Base-by-base conservation (phyloP, 2,888 invertebrate genomes). In the Drosophila affinis region DNA sequence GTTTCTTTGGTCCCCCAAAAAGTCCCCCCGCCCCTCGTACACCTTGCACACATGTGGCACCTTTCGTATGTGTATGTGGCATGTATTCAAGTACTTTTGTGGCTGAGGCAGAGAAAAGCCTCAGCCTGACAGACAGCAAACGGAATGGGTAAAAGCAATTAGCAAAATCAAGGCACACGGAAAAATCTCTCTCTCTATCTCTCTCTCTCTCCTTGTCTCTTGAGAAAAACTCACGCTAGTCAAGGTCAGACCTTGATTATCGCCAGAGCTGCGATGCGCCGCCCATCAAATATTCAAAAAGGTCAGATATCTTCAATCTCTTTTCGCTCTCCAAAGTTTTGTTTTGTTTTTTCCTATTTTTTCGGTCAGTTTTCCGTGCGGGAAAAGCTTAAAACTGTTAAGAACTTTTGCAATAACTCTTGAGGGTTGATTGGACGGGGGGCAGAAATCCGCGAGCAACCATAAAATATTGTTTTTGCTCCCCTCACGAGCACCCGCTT, bases 381-480 rank as follows among this genome's bases (percentile, higher is more conserved):
- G 46, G 39, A 51, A 49, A 78, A 77, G 63, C 78, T 77, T 77
- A 61, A 80, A 78, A 65, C 75, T 75, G 68, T 60, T 55, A 59
- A 78, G 55, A 78, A 78, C 81, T 78, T 78, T 78, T 63, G 78
- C 68, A 81, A 78, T 78, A 78, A 78, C 77, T 78, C 76, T 78
- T 72, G 2, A 7, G 39, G 56, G 34, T 32, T 32, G 32, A 3
- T 32, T 12, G 12, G 62, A 39, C 39, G 14, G 48, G 32, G 17
- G 34, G 21, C 78, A 75, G 75, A 81, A 75, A 78, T 75, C 81
- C 81, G 81, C 78, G 81, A 81, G 76, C 78, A 76, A 72, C 76
- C 72, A 78, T 81, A 78, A 78, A 81, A 76, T 77, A 70, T 71
- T 78, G 68, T 62, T 69, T 65, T 49, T 71, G 52, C 46, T 59